Base-by-base conservation (phyloP, 2,888 invertebrate species). In the Pristionchus mayeri region DNA sequence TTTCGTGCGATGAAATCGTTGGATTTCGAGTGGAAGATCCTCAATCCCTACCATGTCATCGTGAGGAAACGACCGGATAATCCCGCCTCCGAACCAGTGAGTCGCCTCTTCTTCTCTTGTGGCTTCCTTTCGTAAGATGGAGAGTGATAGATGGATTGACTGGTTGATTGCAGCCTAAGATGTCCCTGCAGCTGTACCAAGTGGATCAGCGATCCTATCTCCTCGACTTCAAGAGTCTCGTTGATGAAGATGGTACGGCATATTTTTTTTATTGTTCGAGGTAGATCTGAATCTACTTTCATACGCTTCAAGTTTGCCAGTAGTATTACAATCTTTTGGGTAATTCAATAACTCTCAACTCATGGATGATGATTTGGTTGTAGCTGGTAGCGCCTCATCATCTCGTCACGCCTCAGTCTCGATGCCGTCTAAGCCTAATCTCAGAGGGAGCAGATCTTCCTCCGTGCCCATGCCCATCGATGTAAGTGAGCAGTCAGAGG, bases 1-100 rank as follows among this genome's bases (percentile, higher is more conserved):
- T 99, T 97, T 94, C 95, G 98, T 88, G 99, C 99, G 0, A 99
- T 99, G 99, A 98, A 98, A 93, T 96, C 97, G 1, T 95, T 99
- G 13, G 96, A 97, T 94, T 98, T 97, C 94, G 98, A 99, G 94
- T 99, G 99, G 99, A 98, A 98, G 94, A 96, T 98, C 80, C 96
- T 99, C 88, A 99, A 98, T 94, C 96, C 97, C 0, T 99, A 94
- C 91, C 98, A 98, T 93, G 97, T 99, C 52, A 95, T 97, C 91
- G 98, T 98, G 0, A 95, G 98, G n/a, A 96, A 96, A 71, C 95
- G 95, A 91, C 97, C 97, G 4, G 91, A 91, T 44, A 86, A 88
- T 27, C 89, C 89, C 21, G 87, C 87, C 37, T 84, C 85, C 16
- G 91, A 92, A 44, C 89, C 89, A 82, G 91, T 90, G 24, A 83